Evolutionary conservation across 2,797 vertebrate genomes (phyloP).

Genomic region (Cheracebus regulus): DNA sequence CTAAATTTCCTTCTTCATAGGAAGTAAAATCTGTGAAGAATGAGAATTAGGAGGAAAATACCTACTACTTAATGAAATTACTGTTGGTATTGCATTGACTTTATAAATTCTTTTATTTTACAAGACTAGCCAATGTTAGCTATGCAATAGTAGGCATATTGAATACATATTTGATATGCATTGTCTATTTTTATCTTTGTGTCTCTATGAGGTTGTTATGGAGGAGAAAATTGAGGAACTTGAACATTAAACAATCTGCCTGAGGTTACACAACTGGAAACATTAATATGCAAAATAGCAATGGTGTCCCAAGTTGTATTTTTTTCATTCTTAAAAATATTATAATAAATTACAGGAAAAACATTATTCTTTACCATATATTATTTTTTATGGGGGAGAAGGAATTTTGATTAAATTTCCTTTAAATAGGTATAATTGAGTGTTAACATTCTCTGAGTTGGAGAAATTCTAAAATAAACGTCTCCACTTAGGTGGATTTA

Average conservation of each 20-base stretch:
- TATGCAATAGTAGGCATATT: neutral
- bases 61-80: neutral
- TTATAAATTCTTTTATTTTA: neutral
- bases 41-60: neutral
- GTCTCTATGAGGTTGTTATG: neutral
- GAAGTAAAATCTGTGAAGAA: constrained; percentile 23
- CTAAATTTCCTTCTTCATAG: neutral
- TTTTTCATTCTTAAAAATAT: neutral
- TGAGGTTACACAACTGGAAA: neutral
- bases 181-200: neutral
- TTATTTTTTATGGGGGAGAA: neutral
- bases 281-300: neutral
- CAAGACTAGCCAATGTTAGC: neutral
- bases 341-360: neutral
- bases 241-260: neutral
- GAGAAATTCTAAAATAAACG: neutral
- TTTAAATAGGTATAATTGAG: neutral
- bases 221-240: neutral
- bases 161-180: neutral
- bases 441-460: neutral
- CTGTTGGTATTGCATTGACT: neutral
- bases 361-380: neutral
- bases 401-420: neutral
- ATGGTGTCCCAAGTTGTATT: neutral
- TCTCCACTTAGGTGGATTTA: neutral